Conservation (phyloP, 2,888 invertebrate genomes). For the Ochropacha duplaris region DNA sequence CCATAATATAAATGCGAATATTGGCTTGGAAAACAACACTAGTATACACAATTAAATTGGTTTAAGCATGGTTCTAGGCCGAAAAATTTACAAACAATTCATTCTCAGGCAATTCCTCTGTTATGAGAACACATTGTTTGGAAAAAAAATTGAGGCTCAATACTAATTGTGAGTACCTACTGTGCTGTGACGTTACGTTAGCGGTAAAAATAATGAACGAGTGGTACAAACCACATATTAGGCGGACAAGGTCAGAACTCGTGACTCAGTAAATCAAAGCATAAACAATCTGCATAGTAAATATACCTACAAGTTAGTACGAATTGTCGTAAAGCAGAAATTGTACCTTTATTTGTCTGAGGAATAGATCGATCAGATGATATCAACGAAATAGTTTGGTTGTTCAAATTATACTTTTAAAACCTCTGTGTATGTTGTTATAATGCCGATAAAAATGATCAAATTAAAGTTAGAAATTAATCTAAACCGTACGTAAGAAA, state of each 20-base stretch:
- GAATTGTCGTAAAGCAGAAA: background rate
- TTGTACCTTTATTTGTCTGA: background rate
- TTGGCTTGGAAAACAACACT: background rate
- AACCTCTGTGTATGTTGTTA: too few relatives aligned
- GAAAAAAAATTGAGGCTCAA: constrained; percentile 39
- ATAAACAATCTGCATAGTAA: background rate
- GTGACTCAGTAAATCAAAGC: constrained; percentile 1
- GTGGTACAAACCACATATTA: constrained; percentile 13
- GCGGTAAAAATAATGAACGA: constrained; percentile 28
- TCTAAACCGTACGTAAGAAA: too few relatives aligned
- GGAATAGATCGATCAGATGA: too few relatives aligned
- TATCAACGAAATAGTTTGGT: too few relatives aligned
- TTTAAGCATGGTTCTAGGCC: background rate
- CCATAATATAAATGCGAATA: background rate
- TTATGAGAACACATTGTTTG: constrained; percentile 47
- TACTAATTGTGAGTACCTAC: constrained; percentile 21
- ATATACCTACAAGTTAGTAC: constrained; percentile 1
- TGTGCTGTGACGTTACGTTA: constrained; percentile 42
- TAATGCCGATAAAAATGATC: too few relatives aligned
- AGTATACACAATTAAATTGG: background rate
- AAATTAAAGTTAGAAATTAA: too few relatives aligned
- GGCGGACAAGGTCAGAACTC: background rate
- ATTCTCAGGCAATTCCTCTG: constrained; percentile 23
- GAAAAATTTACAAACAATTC: constrained; percentile 25
- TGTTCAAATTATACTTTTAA: too few relatives aligned